A percentile compares a stretch with the other conserved stretches of the same genome.
phyloP scores from a whole-genome alignment of 2,797 vertebrate species.

The Neoniphon sammara region DNA sequence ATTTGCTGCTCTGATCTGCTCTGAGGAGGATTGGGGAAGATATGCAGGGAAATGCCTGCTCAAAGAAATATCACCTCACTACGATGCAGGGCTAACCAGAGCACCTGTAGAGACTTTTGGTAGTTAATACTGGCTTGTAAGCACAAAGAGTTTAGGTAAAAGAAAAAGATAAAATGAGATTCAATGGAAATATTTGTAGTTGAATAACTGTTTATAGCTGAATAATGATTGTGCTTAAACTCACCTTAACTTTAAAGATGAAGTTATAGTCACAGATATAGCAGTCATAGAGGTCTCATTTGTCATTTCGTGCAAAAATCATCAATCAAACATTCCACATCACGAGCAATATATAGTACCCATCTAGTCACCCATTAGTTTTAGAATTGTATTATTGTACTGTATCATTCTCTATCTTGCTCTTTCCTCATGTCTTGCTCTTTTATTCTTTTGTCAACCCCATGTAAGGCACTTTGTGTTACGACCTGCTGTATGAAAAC shows the following conservation, averaged over 20 bases:
- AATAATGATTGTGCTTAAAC: neutral
- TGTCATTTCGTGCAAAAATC: neutral
- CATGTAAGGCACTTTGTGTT: too few relatives aligned
- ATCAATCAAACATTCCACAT: neutral
- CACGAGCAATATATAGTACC: too few relatives aligned
- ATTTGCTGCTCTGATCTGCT: conserved; percentile 59
- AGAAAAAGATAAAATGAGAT: neutral
- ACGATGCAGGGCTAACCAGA: neutral
- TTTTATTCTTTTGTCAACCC: too few relatives aligned
- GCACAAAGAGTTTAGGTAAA: neutral
- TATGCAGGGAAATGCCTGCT: conserved; percentile 25
- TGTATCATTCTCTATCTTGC: too few relatives aligned
- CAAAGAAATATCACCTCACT: conserved; percentile 11
- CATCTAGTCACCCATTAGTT: too few relatives aligned
- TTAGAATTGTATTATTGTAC: too few relatives aligned
- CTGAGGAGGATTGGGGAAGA: conserved; percentile 18
- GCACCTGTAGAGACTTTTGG: conserved; percentile 1
- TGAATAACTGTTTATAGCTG: conserved; percentile 6
- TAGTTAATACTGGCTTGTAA: neutral
- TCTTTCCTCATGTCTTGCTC: too few relatives aligned
- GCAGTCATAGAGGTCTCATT: neutral
- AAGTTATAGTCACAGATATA: neutral
- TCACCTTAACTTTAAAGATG: neutral
- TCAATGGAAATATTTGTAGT: neutral
- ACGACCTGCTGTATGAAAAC: too few relatives aligned